Base-by-base conservation (phyloP, 2,797 vertebrate genomes). In the Huso huso region DNA sequence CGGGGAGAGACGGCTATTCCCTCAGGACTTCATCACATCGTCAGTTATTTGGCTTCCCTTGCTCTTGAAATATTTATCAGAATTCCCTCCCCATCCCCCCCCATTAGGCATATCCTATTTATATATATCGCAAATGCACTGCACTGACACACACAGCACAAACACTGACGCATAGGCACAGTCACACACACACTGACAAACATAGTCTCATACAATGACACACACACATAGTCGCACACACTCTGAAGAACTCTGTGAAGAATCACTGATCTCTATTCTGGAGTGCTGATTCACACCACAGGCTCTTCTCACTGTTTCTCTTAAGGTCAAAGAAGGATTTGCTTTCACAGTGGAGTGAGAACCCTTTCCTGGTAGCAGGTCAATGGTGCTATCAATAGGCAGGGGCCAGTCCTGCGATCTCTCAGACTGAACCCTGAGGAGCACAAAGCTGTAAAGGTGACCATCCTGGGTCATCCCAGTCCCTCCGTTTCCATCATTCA, bases 181-280 rank as follows among this genome's bases (percentile, higher is more conserved):
- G 63, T 61, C 48, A 37, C 23, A 37, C 23, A 37, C 23, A 37
- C 23, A 70, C 66, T 37, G 23, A 37, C 15, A 18, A 18, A 18
- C 15, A 18, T 37, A 37, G 23, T 37, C 23, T 37, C 23, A 37
- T 37, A 37, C 23, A 37, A 37, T 37, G 2, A 37, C 71, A 13
- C 49, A 70, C 52, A 65, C n/a, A 11, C 55, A 10, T 0, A 58
- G 12, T 12, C 10, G 12, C 55, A 58, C 9, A 58, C 23, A 84
- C 81, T 77, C 71, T 66, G 67, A 55, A 72, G 71, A 76, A 81
- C n/a, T n/a, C n/a, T n/a, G n/a, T n/a, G n/a, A n/a, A 18, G 15
- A 18, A 18, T 18, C 75, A 80, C 75, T 82, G 82, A 84, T 77
- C 80, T 77, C 78, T 88, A 84, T 87, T 85, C 80, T 81, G 70